Evolutionary conservation across 2,797 vertebrate genomes (phyloP), one percentile per base, ranked within the genome.

Genomic region (Darevskia mixta): DNA sequence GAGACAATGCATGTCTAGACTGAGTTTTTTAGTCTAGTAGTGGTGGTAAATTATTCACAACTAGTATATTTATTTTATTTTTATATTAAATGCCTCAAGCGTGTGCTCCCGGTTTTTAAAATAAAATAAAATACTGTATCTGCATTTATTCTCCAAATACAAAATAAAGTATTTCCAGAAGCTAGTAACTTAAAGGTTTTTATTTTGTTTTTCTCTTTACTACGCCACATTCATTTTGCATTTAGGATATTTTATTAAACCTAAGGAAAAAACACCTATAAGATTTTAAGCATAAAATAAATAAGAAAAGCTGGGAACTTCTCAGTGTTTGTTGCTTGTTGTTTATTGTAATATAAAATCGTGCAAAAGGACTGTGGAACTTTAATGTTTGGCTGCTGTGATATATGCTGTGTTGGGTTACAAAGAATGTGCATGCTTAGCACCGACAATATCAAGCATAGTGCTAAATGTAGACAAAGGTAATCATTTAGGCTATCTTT

Each of bases 401-500:
- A 85, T 29, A 2, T 55, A 15, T 0, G 66, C 43, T 71, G 17
- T 29, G 7, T 13, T 79, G 71, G 23, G 35, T 71, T 55, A 71
- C 67, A 69, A 86, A 35, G 29, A 35, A 84, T 61, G 11, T 73
- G 20, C 27, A 23, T 27, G 15, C 23, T 35, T 27, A 55, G 41
- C 61, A n/a, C 66, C 64, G 9, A 35, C 29, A n/a, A 18, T 86
- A 67, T 67, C 41, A 49, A 4, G 41, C 6, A 32, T 6, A 49
- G 29, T 66, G 75, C 89, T 76, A 79, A 35, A 15, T 58, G 55
- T 75, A 94, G 49, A 0, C 2, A 4, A 73, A 86, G 67, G 91
- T 92, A 87, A 92, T 93, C 90, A 95, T 95, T 92, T 72, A 91
- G 86, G 83, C 0, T 20, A 15, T 77, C 71, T 75, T 91, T 93